These are phyloP conservation scores for Seriola quinqueradiata DNA, from an alignment of 2,113 vertebrate genomes.

Conservation along the genomic window DNA sequence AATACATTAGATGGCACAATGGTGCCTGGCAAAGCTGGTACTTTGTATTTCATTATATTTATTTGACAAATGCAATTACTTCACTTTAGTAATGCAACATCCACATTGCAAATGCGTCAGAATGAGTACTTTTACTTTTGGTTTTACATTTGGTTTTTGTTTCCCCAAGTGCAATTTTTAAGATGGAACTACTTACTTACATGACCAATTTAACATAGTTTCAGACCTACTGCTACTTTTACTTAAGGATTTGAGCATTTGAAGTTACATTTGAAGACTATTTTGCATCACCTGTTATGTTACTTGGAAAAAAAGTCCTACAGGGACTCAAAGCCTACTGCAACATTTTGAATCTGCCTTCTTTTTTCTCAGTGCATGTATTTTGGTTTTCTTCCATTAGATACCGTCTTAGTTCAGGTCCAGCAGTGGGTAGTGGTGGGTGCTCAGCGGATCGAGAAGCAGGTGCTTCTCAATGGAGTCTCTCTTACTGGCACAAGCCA, in stretches of 20 bases:
- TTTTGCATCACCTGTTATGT: not conserved
- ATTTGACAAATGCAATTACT: no score
- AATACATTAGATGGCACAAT: not conserved
- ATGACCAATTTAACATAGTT: not conserved
- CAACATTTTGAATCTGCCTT: not conserved
- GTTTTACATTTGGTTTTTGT: not conserved
- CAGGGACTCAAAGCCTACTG: not conserved
- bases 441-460: slow-evolving; percentile 19
- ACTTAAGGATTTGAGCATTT: not conserved
- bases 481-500: slow-evolving; percentile 2
- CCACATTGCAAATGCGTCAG: not conserved
- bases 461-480: slow-evolving; percentile 69
- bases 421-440: slow-evolving; percentile 63
- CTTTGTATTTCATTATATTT: no score
- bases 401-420: slow-evolving; percentile 63
- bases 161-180: not conserved
- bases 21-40: no score
- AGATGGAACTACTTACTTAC: not conserved
- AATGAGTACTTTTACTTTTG: not conserved
- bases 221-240: not conserved
- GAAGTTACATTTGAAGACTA: not conserved
- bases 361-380: not conserved
- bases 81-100: no score
- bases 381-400: slow-evolving; percentile 36
- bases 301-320: not conserved